These are phyloP conservation scores for Smittia aterrima DNA, from an alignment of 2,888 invertebrate species.

Conservation along the genomic window DNA sequence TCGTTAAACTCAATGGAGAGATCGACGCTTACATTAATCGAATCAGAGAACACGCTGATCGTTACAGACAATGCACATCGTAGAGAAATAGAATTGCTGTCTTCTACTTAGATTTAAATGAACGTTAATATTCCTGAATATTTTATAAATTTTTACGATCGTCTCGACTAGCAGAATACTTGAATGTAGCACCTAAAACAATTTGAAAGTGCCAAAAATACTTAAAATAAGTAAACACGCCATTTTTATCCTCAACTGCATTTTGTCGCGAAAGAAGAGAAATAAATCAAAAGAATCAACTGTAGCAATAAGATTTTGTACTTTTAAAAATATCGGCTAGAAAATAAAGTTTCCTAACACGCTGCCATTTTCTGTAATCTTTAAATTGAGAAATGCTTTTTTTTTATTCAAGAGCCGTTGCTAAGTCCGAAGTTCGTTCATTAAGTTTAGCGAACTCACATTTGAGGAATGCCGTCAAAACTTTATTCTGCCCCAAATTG, in stretches of 20 bases:
- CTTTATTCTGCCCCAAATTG: no score
- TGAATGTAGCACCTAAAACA: conserved; percentile 10
- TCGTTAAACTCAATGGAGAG: conserved; percentile 61
- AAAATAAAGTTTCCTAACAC: conserved; percentile 14
- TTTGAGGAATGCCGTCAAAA: no score
- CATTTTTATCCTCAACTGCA: conserved; percentile 4
- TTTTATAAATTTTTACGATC: conserved; percentile 2
- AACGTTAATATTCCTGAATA: conserved; percentile 13
- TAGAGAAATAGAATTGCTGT: conserved; percentile 34
- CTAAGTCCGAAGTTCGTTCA: no score
- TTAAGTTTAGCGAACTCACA: no score
- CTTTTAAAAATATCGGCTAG: neutral
- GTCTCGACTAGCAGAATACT: neutral
- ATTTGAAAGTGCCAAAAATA: conserved; percentile 26
- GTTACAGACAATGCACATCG: conserved; percentile 61
- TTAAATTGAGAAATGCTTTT: neutral
- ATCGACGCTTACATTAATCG: conserved; percentile 62
- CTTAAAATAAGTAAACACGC: conserved; percentile 22
- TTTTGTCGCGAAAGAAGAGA: neutral
- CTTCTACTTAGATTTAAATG: neutral
- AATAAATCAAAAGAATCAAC: neutral
- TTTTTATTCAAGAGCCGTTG: no score
- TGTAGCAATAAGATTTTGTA: neutral
- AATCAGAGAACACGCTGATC: conserved; percentile 62
- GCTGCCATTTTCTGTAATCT: conserved; percentile 6